A percentile compares a stretch with the other conserved stretches of the same genome.
phyloP scores from a whole-genome alignment of 1,140 invertebrate genomes.

The Nephotettix cincticeps region DNA sequence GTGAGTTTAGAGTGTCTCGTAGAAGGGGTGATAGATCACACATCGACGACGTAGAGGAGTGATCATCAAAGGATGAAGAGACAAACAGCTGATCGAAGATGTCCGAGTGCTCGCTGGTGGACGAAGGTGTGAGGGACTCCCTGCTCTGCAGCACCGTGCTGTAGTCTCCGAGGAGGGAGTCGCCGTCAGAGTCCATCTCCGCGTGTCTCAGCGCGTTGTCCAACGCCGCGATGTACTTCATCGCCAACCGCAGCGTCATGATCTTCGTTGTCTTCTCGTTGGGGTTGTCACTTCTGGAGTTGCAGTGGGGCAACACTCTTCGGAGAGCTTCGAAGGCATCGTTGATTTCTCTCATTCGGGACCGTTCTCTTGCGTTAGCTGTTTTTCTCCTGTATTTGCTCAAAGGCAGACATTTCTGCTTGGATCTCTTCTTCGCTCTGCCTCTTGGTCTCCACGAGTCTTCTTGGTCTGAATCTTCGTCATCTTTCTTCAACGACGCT shows the following conservation, averaged over 20 bases:
- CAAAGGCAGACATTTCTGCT: conserved; percentile 74
- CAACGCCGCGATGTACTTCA: conserved; percentile 82
- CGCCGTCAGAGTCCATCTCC: conserved; percentile 33
- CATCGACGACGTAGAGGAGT: not conserved
- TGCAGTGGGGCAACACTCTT: conserved; percentile 62
- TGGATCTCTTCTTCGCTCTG: conserved; percentile 50
- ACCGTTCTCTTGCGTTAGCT: conserved; percentile 83
- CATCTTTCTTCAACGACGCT: conserved; percentile 31
- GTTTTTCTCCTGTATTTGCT: conserved; percentile 88
- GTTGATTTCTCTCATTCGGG: conserved; percentile 87
- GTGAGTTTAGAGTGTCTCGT: not conserved
- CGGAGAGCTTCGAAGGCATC: conserved; percentile 79
- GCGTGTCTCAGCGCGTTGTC: conserved; percentile 45
- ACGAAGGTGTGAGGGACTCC: conserved; percentile 22
- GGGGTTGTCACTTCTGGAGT: conserved; percentile 14
- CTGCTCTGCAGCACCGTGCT: not conserved
- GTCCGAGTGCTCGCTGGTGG: conserved; percentile 26
- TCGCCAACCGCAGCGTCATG: conserved; percentile 78
- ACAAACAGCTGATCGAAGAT: conserved; percentile 27
- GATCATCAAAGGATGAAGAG: not conserved
- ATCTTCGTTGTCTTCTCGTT: conserved; percentile 83
- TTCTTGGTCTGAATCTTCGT: conserved; percentile 36
- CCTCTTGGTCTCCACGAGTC: conserved; percentile 33
- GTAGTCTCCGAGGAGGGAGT: conserved; percentile 28
- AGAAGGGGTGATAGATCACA: not conserved